phyloP scores from a whole-genome alignment of 2,888 invertebrate species.

The Nomada goodeniana region DNA sequence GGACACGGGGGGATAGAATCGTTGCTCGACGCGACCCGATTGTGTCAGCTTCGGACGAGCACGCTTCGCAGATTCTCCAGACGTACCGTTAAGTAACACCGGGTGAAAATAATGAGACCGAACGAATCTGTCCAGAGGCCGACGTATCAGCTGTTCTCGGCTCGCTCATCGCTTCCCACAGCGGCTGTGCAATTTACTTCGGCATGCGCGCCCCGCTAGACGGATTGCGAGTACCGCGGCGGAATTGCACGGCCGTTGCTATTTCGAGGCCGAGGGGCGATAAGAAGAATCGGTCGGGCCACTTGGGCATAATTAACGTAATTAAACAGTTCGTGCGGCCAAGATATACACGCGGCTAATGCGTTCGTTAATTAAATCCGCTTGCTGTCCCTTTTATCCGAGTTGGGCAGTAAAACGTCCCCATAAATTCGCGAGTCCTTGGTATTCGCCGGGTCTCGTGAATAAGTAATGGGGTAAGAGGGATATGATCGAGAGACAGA shows the following conservation, averaged over 20 bases:
- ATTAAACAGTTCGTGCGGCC: background rate
- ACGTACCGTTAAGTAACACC: slow-evolving; percentile 62
- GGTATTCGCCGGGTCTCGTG: background rate
- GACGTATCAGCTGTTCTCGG: slow-evolving; percentile 6
- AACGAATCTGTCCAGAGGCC: slow-evolving; percentile 33
- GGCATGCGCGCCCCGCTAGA: background rate
- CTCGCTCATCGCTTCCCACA: background rate
- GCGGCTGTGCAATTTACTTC: background rate
- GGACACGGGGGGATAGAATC: slow-evolving; percentile 41
- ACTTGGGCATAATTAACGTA: background rate
- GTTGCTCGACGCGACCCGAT: slow-evolving; percentile 63
- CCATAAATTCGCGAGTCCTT: background rate
- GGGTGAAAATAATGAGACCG: slow-evolving; percentile 37
- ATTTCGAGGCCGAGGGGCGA: background rate
- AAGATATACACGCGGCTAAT: no score
- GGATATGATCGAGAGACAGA: background rate
- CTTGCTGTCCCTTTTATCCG: background rate
- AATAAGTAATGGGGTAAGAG: background rate
- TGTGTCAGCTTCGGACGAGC: slow-evolving; percentile 56
- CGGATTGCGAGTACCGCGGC: no score
- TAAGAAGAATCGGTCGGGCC: background rate
- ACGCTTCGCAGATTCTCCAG: slow-evolving; percentile 53
- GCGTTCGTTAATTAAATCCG: slow-evolving; percentile 11
- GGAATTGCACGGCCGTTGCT: no score
- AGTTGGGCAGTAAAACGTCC: background rate